A percentile compares a stretch with the other conserved stretches of the same genome.
Conservation (phyloP, 35 echinoderm and acorn worm genomes). For the Eucidaris tribuloides region DNA sequence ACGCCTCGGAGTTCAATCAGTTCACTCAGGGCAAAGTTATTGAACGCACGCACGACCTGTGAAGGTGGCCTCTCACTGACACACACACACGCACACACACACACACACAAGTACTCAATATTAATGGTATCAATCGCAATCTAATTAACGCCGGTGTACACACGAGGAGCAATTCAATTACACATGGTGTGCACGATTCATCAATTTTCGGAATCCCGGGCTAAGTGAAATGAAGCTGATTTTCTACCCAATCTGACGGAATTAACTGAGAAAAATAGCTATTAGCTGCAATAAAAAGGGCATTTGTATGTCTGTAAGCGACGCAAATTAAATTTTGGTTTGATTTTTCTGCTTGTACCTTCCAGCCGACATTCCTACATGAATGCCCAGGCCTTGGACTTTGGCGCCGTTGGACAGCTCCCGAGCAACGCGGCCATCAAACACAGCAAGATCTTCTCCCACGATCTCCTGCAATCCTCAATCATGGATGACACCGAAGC, state of each 20-base stretch:
- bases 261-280: not conserved
- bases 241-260: not conserved
- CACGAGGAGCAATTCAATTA: not conserved
- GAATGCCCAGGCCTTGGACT: slow-evolving; percentile 9
- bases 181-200: not conserved
- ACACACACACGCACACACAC: no score
- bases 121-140: not conserved
- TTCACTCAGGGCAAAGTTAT: no score
- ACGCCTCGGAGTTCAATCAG: no score
- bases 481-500: slow-evolving; percentile 88
- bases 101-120: no score
- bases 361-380: slow-evolving; percentile 19
- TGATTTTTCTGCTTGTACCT: not conserved
- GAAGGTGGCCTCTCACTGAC: no score
- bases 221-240: not conserved
- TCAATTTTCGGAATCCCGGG: not conserved
- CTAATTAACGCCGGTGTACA: not conserved
- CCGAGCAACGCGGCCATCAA: slow-evolving; percentile 13
- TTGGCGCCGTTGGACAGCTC: slow-evolving; percentile 6
- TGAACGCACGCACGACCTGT: no score
- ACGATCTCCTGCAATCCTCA: not conserved
- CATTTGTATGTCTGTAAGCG: not conserved
- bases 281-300: not conserved
- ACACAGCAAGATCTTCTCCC: not conserved
- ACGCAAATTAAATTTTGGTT: not conserved